Evolutionary conservation across 2,888 invertebrate genomes (phyloP), one percentile per base, ranked within the genome.

Genomic region (Gandaritis pyraliata): DNA sequence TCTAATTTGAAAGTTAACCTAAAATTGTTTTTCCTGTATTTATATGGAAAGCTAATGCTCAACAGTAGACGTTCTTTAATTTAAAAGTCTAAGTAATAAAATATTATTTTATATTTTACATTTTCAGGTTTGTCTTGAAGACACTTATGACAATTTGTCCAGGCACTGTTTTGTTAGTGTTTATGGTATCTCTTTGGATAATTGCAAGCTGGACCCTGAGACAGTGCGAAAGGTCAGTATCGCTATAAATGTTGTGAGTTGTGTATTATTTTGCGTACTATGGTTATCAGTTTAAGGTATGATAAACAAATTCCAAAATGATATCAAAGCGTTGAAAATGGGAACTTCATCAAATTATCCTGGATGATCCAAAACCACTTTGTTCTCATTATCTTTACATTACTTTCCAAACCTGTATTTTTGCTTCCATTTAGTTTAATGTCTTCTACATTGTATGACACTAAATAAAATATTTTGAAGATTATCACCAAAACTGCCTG

Each of bases 61-160:
- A 23, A 23, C 1, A 23, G 23, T 23, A 6, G 6, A 23, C 23
- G 23, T 23, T 23, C 5, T 23, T 23, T 3, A 23, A 23, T 23
- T 23, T 23, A 5, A 1, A 23, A 23, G 6, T 23, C 6, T 2
- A 23, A 23, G 3, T 23, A n/a, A n/a, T n/a, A n/a, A n/a, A n/a
- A 23, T 23, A 2, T 5, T 23, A 23, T 23, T 2, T 23, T 23
- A 5, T 3, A 2, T 39, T 29, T 29, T 12, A 33, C 12, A 33
- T 50, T 78, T 83, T 74, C 94, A 93, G 95, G 87, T 97, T 97
- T 93, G 98, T 98, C 81, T 94, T 98, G 83, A 98, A 98, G 93
- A 99, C 99, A 68, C 94, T 99, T 77, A 99, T 99, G 99, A 99
- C 99, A 86, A 99, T 99, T 88, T 99, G 99, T 91, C 99, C 99